Conservation (phyloP, 30 jellyfish, hydroid and myxozoan genomes). For the Sanderia malayensis region DNA sequence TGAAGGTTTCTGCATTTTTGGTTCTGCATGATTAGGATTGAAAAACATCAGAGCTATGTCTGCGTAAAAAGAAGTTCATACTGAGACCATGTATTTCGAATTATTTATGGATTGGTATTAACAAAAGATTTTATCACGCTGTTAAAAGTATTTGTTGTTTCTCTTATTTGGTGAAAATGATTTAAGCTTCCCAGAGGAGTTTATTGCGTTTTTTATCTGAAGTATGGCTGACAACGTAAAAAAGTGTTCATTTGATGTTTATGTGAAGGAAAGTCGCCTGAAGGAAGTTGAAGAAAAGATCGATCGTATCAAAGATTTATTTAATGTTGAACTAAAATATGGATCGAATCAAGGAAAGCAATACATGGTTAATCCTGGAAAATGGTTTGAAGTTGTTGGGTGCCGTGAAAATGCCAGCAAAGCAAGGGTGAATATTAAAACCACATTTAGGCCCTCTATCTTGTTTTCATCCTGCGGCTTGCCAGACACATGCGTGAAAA, state of each 20-base stretch:
- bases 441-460: no score
- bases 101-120: neutral
- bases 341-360: conserved; percentile 89
- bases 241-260: conserved; percentile 75
- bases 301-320: conserved; percentile 69
- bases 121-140: conserved; percentile 5
- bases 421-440: conserved; percentile 78
- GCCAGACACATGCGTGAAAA: no score
- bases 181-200: neutral
- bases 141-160: neutral
- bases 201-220: neutral
- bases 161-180: neutral
- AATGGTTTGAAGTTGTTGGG: conserved; percentile 86
- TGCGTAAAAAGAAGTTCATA: neutral
- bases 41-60: conserved; percentile 9
- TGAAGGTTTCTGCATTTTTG: conserved; percentile 4
- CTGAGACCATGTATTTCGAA: neutral
- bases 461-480: no score
- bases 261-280: conserved; percentile 85
- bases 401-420: conserved; percentile 72
- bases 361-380: conserved; percentile 92
- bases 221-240: conserved; percentile 68
- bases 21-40: conserved; percentile 58
- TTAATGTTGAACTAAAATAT: conserved; percentile 78
- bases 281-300: conserved; percentile 73